phyloP scores from a whole-genome alignment of 2,888 invertebrate genomes.

The Melanostoma scalare region DNA sequence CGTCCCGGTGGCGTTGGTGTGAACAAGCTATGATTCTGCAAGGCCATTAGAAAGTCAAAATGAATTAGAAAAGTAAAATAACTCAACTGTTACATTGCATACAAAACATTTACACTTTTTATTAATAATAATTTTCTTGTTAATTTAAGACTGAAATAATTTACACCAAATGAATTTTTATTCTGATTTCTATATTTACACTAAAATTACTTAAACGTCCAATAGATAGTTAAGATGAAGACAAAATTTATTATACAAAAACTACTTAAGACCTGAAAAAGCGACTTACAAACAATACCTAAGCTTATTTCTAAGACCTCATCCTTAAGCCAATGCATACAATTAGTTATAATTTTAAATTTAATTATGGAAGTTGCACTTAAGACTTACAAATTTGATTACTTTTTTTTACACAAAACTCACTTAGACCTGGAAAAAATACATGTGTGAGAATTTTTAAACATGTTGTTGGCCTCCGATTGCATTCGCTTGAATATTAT shows the following conservation, averaged over 20 bases:
- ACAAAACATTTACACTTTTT: conserved; percentile 42
- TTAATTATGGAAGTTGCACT: conserved; percentile 50
- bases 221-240: background rate
- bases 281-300: conserved; percentile 1
- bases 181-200: conserved; percentile 25
- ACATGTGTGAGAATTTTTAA: conserved; percentile 71
- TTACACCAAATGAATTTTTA: background rate
- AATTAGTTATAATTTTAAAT: conserved; percentile 20
- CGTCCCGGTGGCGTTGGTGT: too few relatives aligned
- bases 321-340: background rate
- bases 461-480: conserved; percentile 74
- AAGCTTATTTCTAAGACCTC: background rate
- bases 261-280: background rate
- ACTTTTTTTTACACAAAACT: conserved; percentile 48
- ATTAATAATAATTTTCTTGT: background rate
- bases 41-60: too few relatives aligned
- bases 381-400: conserved; percentile 16
- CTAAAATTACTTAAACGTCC: conserved; percentile 3
- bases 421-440: conserved; percentile 72
- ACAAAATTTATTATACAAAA: conserved; percentile 20
- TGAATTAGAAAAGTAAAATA: conserved; percentile 1
- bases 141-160: conserved; percentile 23
- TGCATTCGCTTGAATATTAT: conserved; percentile 76
- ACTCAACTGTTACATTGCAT: conserved; percentile 18
- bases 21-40: too few relatives aligned